These are phyloP conservation scores for Antheraea pernyi DNA, from an alignment of 1,140 invertebrate species.

Conservation along the genomic window DNA sequence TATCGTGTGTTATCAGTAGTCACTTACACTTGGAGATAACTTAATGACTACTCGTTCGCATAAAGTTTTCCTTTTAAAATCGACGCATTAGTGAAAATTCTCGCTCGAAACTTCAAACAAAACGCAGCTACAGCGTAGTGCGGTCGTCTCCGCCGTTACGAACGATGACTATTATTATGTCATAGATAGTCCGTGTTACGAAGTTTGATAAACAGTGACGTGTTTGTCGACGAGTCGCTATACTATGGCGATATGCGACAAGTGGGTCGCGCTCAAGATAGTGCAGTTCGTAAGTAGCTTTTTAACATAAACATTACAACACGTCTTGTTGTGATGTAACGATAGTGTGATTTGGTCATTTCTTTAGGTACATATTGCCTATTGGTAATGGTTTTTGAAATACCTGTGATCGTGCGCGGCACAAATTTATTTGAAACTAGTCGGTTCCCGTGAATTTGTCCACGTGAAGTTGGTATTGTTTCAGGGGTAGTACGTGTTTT, in stretches of 20 bases:
- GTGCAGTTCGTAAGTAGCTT: slow-evolving; percentile 73
- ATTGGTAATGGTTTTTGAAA: neutral
- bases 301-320: slow-evolving; percentile 24
- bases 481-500: too few species aligned
- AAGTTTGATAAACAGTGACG: slow-evolving; percentile 21
- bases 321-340: slow-evolving; percentile 3
- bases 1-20: neutral
- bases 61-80: slow-evolving; percentile 45
- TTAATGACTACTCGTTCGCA: neutral
- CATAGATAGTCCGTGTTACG: slow-evolving; percentile 21
- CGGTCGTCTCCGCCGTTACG: slow-evolving; percentile 38
- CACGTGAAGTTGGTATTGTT: too few species aligned
- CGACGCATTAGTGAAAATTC: slow-evolving; percentile 36
- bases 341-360: slow-evolving; percentile 17
- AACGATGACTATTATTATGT: slow-evolving; percentile 31
- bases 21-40: neutral
- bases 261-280: slow-evolving; percentile 78
- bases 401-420: too few species aligned
- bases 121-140: slow-evolving; percentile 48
- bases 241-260: slow-evolving; percentile 74
- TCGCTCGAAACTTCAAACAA: slow-evolving; percentile 23
- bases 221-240: slow-evolving; percentile 14
- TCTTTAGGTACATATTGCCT: slow-evolving; percentile 18
- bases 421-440: too few species aligned
- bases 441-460: too few species aligned